Evolutionary conservation across 2,888 invertebrate species (phyloP), one percentile per base, ranked within the genome.

Genomic region (Nezara viridula): DNA sequence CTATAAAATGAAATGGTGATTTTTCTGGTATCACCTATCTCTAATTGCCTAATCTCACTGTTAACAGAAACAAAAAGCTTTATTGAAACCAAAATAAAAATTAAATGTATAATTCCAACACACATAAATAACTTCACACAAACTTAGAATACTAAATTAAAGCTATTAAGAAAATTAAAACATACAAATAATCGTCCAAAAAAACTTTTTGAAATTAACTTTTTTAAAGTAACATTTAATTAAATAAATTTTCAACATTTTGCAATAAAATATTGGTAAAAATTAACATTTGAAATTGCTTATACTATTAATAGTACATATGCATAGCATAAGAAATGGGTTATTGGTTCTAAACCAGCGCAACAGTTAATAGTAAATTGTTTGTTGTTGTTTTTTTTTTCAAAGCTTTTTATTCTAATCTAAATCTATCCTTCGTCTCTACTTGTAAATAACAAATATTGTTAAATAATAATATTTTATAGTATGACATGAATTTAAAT

Each of bases 131-230:
- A 88, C 66, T 66, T 50, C 86, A 86, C 86, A 86, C 86, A 88
- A 88, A 88, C 66, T 73, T 88, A 88, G 40, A 73, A 88, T 44
- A 88, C 88, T 88, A 88, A 88, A 88, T 88, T 88, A 88, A 88
- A 88, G 88, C 88, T 88, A 86, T 86, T 86, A 52, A 50, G 47
- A 66, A 88, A 88, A 88, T 40, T 47, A 88, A 88, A 88, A 88
- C 44, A 32, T 66, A 88, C 73, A 44, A 44, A 87, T 60, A 47
- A 47, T 66, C 73, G 27, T 66, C 32, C 24, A 88, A n/a, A 40
- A 66, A 19, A 47, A 60, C 44, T 44, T 32, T 52, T 86, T 86
- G 27, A 55, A 52, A 52, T 50, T 88, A 7, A 6, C 9, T 87
- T 66, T 60, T 27, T 3, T 40, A 86, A 55, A 55, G 27, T 55